Conservation (phyloP, 2,888 invertebrate genomes). For the Tetragonisca angustula region DNA sequence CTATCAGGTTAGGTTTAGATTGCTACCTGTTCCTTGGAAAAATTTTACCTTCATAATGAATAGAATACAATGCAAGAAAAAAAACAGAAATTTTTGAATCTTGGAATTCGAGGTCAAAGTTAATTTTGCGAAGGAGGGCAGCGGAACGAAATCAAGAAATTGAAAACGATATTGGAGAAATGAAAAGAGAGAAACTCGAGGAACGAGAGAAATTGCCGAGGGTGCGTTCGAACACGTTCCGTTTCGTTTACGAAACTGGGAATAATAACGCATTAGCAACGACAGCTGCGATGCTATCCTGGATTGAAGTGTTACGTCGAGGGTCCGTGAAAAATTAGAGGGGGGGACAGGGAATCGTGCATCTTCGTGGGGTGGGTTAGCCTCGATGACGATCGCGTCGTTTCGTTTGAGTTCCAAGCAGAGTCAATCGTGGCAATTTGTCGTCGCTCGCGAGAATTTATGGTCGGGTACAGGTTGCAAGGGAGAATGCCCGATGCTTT, state of each 20-base stretch:
- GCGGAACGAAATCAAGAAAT: no score
- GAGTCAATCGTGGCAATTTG: constrained; percentile 79
- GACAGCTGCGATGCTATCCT: constrained; percentile 79
- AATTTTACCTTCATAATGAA: no score
- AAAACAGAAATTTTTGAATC: no score
- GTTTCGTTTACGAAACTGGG: constrained; percentile 72
- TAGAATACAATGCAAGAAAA: no score
- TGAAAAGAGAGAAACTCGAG: constrained; percentile 9
- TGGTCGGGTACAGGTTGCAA: constrained; percentile 23
- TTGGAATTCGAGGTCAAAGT: no score
- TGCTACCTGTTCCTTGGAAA: no score
- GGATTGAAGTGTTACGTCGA: constrained; percentile 81
- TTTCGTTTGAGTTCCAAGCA: constrained; percentile 66
- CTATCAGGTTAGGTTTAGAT: no score
- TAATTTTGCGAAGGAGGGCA: background rate
- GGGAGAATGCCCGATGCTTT: background rate
- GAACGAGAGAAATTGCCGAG: constrained; percentile 6
- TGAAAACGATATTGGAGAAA: background rate
- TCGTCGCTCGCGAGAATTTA: constrained; percentile 59
- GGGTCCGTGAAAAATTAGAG: constrained; percentile 58
- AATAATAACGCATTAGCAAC: constrained; percentile 79
- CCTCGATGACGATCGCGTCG: constrained; percentile 40
- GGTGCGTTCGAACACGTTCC: constrained; percentile 40
- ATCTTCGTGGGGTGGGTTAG: constrained; percentile 34
- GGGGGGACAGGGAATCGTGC: constrained; percentile 14